These are phyloP conservation scores for Camponotus fellah DNA, from an alignment of 2,888 invertebrate genomes.

Conservation along the genomic window DNA sequence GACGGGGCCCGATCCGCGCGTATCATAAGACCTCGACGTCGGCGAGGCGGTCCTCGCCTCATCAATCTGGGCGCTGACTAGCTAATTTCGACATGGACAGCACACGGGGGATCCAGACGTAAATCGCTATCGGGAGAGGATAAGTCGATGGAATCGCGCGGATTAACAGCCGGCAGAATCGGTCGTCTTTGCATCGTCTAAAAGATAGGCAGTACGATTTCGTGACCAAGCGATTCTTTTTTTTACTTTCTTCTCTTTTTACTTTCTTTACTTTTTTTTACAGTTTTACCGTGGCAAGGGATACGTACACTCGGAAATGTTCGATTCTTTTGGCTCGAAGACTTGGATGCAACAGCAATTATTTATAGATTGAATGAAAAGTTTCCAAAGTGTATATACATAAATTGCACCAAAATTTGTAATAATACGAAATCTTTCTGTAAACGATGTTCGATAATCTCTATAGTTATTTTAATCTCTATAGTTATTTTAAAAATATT, in stretches of 20 bases:
- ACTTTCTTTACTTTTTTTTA: too few relatives aligned
- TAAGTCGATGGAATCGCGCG: conserved; percentile 51
- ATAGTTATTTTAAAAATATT: background rate
- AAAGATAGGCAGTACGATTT: conserved; percentile 48
- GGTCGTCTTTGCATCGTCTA: conserved; percentile 35
- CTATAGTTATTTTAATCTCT: too few relatives aligned
- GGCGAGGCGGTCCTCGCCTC: conserved; percentile 45
- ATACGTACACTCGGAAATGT: background rate
- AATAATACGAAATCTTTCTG: background rate
- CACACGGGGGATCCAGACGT: conserved; percentile 42
- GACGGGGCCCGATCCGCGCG: conserved; percentile 50
- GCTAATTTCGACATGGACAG: conserved; percentile 60
- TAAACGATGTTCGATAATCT: background rate
- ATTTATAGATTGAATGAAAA: background rate
- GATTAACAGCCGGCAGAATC: conserved; percentile 47
- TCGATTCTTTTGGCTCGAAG: background rate
- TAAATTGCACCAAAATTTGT: background rate
- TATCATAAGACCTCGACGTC: conserved; percentile 48
- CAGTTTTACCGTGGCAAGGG: conserved; percentile 16
- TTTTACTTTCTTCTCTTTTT: conserved; percentile 52
- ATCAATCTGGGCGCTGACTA: conserved; percentile 63
- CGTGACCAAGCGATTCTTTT: conserved; percentile 48
- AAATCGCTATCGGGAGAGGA: conserved; percentile 45
- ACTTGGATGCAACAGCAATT: background rate
- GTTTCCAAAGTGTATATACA: background rate